Conservation (phyloP, 2,797 vertebrate species). For the Podarcis siculus region DNA sequence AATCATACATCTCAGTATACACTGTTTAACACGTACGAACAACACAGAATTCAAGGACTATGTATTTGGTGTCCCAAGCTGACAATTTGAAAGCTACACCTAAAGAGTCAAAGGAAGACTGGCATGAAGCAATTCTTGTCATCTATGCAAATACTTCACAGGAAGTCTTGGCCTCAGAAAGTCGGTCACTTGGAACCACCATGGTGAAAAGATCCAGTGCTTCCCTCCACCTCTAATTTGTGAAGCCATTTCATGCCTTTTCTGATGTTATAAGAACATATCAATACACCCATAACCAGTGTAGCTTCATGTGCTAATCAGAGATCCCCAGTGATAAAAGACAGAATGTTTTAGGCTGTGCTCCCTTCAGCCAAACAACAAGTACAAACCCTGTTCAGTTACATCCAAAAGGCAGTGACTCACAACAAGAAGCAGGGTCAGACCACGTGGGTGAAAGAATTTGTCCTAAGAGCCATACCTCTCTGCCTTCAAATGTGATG, state of each 20-base stretch:
- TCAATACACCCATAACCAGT: neutral
- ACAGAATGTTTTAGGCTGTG: neutral
- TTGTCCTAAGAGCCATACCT: conserved; percentile 76
- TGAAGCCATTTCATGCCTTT: neutral
- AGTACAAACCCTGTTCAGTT: neutral
- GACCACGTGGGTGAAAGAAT: neutral
- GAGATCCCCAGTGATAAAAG: neutral
- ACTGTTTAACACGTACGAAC: too few species aligned
- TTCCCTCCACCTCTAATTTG: neutral
- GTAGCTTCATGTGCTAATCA: neutral
- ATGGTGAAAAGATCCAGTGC: neutral
- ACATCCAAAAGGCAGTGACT: neutral
- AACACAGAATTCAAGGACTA: neutral
- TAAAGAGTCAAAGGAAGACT: neutral
- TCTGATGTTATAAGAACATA: neutral
- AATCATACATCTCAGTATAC: neutral
- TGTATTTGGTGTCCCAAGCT: neutral
- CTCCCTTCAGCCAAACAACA: neutral
- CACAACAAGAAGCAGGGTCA: neutral
- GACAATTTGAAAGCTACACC: neutral
- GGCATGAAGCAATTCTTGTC: neutral
- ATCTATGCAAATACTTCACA: neutral
- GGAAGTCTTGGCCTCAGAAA: neutral
- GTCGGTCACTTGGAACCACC: neutral
- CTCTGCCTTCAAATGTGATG: conserved; percentile 84